Evolutionary conservation across 2,113 vertebrate species (phyloP).

Genomic region (Picathartes gymnocephalus): DNA sequence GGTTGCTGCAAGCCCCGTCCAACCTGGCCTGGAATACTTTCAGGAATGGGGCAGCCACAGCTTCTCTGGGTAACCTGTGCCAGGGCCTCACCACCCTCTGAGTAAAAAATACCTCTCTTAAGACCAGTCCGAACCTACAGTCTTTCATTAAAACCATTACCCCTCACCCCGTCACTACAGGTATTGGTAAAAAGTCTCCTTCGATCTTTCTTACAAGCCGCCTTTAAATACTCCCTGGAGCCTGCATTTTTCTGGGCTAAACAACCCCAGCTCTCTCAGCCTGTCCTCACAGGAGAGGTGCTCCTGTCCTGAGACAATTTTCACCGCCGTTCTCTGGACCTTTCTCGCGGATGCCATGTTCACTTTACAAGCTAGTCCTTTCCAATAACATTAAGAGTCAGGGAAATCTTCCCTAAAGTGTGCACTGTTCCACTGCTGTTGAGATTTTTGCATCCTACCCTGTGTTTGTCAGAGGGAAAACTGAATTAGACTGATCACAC

Average conservation of each 20-base stretch:
- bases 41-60: background rate
- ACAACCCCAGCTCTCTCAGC: background rate
- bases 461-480: background rate
- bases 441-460: background rate
- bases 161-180: background rate
- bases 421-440: background rate
- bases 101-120: background rate
- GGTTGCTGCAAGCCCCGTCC: background rate
- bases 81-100: background rate
- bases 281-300: background rate
- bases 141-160: background rate
- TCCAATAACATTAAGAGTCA: background rate
- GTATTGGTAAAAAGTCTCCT: background rate
- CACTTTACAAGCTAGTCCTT: background rate
- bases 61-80: background rate
- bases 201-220: background rate
- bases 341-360: background rate
- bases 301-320: background rate
- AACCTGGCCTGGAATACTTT: background rate
- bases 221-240: background rate
- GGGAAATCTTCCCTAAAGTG: background rate
- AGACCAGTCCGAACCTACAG: background rate
- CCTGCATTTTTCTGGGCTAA: background rate
- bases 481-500: background rate
- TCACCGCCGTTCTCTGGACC: background rate